These are phyloP conservation scores for Apogon talboti DNA, from an alignment of 2,797 vertebrate genomes.

Conservation along the genomic window DNA sequence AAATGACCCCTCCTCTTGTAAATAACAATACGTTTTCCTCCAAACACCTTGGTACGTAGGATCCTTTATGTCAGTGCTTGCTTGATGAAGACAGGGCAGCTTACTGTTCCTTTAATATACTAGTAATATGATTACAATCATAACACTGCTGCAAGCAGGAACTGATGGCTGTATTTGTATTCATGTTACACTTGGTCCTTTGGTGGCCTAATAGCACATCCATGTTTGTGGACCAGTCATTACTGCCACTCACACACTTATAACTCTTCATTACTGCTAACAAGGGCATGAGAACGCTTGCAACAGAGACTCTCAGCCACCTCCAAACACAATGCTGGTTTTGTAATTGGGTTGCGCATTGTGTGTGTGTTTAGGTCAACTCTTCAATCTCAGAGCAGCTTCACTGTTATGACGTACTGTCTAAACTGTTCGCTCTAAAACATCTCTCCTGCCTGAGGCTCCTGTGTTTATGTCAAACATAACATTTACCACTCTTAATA, in stretches of 20 bases:
- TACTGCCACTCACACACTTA: slow-evolving; percentile 51
- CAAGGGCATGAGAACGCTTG: slow-evolving; percentile 52
- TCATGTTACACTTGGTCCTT: slow-evolving; percentile 56
- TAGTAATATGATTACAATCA: slow-evolving; percentile 53
- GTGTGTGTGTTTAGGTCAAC: slow-evolving; percentile 5
- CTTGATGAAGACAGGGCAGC: slow-evolving; percentile 34
- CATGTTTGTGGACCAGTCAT: slow-evolving; percentile 67
- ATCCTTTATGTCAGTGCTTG: slow-evolving; percentile 13
- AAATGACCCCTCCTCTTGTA: slow-evolving; percentile 49
- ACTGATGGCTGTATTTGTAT: slow-evolving; percentile 49
- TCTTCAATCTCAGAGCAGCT: slow-evolving; percentile 34
- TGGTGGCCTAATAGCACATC: slow-evolving; percentile 57
- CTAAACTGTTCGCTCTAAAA: slow-evolving; percentile 29
- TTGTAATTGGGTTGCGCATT: slow-evolving; percentile 23
- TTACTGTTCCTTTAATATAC: slow-evolving; percentile 43
- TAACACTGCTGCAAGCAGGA: slow-evolving; percentile 43
- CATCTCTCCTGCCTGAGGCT: slow-evolving; percentile 14
- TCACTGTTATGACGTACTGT: slow-evolving; percentile 40
- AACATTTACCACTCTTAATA: too few species aligned
- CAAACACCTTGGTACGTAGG: slow-evolving; percentile 40
- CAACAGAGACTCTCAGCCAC: slow-evolving; percentile 25
- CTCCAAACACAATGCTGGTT: slow-evolving; percentile 24
- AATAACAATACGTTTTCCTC: slow-evolving; percentile 52
- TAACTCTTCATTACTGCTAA: slow-evolving; percentile 70
- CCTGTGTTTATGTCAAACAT: slow-evolving; percentile 41